Percentiles rank a stretch among this genome's conserved stretches.
Conservation (phyloP, 2,888 invertebrate genomes). For the Pristionchus japonicus region DNA sequence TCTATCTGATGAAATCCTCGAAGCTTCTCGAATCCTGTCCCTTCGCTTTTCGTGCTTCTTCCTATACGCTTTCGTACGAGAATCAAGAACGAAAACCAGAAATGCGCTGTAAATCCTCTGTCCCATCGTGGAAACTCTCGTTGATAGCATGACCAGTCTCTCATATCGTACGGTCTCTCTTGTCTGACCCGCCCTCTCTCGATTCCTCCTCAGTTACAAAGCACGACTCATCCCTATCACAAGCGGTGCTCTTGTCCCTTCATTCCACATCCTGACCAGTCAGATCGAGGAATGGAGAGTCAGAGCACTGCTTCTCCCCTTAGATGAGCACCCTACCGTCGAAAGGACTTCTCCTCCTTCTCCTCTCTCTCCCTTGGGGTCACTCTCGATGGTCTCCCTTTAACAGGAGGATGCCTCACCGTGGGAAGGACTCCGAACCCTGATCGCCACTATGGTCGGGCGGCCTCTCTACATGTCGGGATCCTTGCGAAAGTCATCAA, state of each 20-base stretch:
- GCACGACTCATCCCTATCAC: slow-evolving; percentile 44
- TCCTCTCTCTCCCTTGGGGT: not conserved
- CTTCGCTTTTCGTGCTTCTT: slow-evolving; percentile 23
- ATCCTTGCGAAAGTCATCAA: slow-evolving; percentile 69
- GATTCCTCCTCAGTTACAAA: slow-evolving; percentile 18
- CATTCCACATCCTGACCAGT: no score
- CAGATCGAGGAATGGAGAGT: no score
- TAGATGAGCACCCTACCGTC: not conserved
- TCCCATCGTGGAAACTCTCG: slow-evolving; percentile 30
- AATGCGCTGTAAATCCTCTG: slow-evolving; percentile 20
- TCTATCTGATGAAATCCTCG: not conserved
- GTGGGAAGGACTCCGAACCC: slow-evolving; percentile 72
- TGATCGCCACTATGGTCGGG: slow-evolving; percentile 72
- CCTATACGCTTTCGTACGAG: not conserved
- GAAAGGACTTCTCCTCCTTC: not conserved
- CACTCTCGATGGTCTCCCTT: not conserved
- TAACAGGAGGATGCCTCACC: slow-evolving; percentile 69
- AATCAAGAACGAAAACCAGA: slow-evolving; percentile 9
- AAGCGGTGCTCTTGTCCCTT: not conserved
- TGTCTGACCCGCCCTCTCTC: not conserved
- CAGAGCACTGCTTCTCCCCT: not conserved
- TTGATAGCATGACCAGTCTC: slow-evolving; percentile 1
- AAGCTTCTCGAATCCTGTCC: not conserved
- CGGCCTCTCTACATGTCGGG: slow-evolving; percentile 65
- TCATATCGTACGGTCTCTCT: no score